A percentile compares a stretch with the other conserved stretches of the same genome.
Conservation (phyloP, 2,113 vertebrate species). For the Phylloscopus whistleri region DNA sequence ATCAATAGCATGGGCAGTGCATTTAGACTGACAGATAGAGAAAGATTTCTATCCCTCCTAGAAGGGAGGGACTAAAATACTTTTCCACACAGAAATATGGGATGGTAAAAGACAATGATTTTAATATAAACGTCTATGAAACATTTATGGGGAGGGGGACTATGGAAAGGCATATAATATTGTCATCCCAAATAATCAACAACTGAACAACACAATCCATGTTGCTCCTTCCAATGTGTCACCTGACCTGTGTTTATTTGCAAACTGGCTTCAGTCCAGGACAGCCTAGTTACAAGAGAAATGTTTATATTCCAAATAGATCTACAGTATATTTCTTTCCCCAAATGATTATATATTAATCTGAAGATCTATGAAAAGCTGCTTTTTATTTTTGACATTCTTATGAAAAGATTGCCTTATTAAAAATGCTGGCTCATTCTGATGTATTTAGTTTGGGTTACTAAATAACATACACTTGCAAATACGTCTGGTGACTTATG, state of each 20-base stretch:
- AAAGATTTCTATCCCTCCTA: background rate
- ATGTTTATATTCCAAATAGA: background rate
- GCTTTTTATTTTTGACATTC: background rate
- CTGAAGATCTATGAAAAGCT: background rate
- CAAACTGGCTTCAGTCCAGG: background rate
- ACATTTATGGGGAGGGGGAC: background rate
- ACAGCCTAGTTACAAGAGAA: background rate
- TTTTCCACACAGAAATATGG: background rate
- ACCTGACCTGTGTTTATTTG: background rate
- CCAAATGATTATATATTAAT: background rate
- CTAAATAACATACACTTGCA: background rate
- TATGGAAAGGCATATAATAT: background rate
- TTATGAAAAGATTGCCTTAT: background rate
- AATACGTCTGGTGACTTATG: background rate
- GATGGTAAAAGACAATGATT: background rate
- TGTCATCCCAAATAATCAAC: background rate
- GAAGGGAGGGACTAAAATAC: background rate
- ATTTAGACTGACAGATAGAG: background rate
- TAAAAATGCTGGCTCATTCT: background rate
- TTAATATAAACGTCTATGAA: background rate
- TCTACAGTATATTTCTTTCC: background rate
- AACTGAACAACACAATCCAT: background rate
- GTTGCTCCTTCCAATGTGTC: background rate
- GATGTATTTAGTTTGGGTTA: background rate
- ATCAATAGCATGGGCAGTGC: background rate